A percentile compares a stretch with the other conserved stretches of the same genome.
These are phyloP conservation scores for Daphoenositta chrysoptera DNA, from an alignment of 2,113 vertebrate genomes.

Conservation along the genomic window DNA sequence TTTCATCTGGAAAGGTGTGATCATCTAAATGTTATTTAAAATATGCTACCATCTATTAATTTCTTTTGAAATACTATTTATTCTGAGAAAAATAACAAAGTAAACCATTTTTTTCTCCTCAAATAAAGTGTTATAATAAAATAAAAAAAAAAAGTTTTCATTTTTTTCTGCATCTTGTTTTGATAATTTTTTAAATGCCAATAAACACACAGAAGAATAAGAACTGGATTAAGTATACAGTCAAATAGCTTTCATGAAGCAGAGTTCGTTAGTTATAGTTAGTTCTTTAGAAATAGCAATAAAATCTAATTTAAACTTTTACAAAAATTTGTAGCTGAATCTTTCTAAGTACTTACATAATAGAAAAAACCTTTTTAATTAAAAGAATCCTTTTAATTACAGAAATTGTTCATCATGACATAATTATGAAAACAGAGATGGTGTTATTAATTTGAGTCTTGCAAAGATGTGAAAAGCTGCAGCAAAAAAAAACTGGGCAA, in stretches of 20 bases:
- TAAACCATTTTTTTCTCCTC: not conserved
- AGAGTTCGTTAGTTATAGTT: not conserved
- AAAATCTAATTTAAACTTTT: slow-evolving; percentile 4
- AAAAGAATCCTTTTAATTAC: not conserved
- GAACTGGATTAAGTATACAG: not conserved
- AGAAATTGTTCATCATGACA: not conserved
- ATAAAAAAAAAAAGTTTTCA: not conserved
- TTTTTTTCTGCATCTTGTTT: not conserved
- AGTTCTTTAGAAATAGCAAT: not conserved
- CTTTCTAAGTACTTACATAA: not conserved
- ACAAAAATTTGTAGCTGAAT: not conserved
- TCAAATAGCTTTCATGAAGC: not conserved
- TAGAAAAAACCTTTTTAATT: not conserved
- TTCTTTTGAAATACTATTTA: not conserved
- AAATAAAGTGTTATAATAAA: not conserved
- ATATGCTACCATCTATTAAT: not conserved
- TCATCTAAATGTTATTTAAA: not conserved
- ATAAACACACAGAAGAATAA: not conserved
- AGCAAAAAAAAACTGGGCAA: not conserved
- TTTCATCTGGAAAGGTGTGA: not conserved
- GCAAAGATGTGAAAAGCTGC: not conserved
- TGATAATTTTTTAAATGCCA: not conserved
- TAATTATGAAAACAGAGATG: not conserved
- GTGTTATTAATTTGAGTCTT: not conserved
- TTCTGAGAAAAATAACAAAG: not conserved